These are phyloP conservation scores for Myiotriccus ornatus DNA, from an alignment of 2,797 vertebrate species.

Conservation along the genomic window DNA sequence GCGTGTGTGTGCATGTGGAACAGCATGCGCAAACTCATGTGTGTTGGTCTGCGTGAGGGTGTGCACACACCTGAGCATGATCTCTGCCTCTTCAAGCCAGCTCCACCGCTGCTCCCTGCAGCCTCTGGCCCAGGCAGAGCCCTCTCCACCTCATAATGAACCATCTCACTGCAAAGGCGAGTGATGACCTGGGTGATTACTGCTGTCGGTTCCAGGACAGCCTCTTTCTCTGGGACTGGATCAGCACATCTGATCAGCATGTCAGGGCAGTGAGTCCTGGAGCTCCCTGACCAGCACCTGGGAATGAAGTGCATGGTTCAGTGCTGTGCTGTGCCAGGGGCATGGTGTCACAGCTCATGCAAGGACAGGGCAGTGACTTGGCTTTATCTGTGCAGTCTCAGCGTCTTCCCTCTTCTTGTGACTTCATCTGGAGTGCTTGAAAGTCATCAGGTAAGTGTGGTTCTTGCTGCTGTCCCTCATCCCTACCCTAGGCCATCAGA, in stretches of 20 bases:
- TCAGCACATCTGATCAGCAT: not conserved
- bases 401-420: not conserved
- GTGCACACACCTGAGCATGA: rapidly evolving
- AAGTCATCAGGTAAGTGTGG: not conserved
- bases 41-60: rapidly evolving
- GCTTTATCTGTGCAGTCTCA: not conserved
- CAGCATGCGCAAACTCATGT: rapidly evolving
- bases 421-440: not conserved
- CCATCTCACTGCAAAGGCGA: rapidly evolving
- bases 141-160: not conserved
- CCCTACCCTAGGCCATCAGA: not conserved
- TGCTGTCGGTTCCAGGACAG: not conserved
- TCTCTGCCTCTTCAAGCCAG: not conserved
- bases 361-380: not conserved
- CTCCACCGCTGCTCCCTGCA: not conserved
- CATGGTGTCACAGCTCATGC: not conserved
- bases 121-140: not conserved
- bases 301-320: not conserved
- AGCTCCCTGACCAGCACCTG: not conserved
- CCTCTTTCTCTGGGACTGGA: not conserved
- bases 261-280: not conserved
- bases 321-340: not conserved
- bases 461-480: not conserved
- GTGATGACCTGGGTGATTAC: not conserved
- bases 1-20: rapidly evolving